phyloP scores from a whole-genome alignment of 2,797 vertebrate species.

The Platyrinchus mystaceus region DNA sequence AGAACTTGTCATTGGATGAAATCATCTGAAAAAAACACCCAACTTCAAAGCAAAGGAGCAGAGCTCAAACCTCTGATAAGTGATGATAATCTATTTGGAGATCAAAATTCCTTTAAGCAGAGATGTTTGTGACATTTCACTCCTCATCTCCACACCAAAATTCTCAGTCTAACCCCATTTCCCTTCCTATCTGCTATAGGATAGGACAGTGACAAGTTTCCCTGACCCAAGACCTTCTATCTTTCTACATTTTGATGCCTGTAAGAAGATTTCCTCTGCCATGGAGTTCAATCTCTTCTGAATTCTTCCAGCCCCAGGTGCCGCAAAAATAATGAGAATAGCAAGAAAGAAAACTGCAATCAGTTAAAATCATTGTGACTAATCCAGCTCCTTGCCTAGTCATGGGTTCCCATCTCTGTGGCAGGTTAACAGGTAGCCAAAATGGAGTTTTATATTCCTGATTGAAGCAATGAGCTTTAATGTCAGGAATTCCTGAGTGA shows the following conservation, averaged over 20 bases:
- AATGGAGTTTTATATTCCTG: neutral
- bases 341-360: neutral
- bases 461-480: neutral
- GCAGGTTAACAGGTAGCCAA: neutral
- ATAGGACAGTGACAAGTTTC: neutral
- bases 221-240: neutral
- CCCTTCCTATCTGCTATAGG: neutral
- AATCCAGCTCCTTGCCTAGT: neutral
- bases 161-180: neutral
- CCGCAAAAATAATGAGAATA: neutral
- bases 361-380: neutral
- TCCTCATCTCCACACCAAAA: neutral
- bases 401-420: neutral
- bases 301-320: neutral
- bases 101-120: neutral
- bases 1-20: neutral
- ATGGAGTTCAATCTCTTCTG: neutral
- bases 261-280: neutral
- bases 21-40: neutral
- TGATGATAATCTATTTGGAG: neutral
- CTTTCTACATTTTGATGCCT: neutral
- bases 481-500: neutral
- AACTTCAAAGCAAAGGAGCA: neutral
- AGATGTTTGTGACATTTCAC: neutral
- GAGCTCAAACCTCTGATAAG: neutral